Percentiles rank a stretch among this genome's conserved stretches.
Evolutionary conservation across 2,113 vertebrate species (phyloP).

Genomic region (Ptychochromis oligacanthus): DNA sequence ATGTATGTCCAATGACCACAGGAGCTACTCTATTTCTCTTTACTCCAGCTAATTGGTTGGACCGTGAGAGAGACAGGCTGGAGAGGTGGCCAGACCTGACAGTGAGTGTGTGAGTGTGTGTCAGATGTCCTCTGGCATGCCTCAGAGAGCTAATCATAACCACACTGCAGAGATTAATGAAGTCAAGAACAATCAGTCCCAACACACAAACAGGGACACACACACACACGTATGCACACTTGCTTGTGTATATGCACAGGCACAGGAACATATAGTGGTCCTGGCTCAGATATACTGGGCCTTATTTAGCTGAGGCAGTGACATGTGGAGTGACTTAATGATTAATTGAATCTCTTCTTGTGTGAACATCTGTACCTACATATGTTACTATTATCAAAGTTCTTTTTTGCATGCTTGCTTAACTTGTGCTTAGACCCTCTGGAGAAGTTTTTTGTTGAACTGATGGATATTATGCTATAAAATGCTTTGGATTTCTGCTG

Average conservation of each 20-base stretch:
- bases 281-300: constrained; percentile 62
- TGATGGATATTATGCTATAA: not conserved
- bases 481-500: not conserved
- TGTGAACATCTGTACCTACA: constrained; percentile 71
- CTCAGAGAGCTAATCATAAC: constrained; percentile 80
- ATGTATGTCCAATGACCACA: constrained; percentile 13
- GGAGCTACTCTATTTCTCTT: constrained; percentile 45
- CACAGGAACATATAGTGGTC: constrained; percentile 44
- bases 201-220: constrained; percentile 71
- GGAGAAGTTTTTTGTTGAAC: not conserved
- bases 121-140: constrained; percentile 76
- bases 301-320: constrained; percentile 56
- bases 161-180: constrained; percentile 81
- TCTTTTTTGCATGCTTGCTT: constrained; percentile 30
- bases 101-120: constrained; percentile 60
- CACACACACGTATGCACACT: constrained; percentile 29
- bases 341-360: constrained; percentile 62
- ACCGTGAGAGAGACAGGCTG: constrained; percentile 56
- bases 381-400: constrained; percentile 60
- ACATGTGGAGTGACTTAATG: constrained; percentile 63
- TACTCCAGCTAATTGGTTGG: constrained; percentile 65
- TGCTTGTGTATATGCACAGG: constrained; percentile 19
- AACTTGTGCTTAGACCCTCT: constrained; percentile 24
- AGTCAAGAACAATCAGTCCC: constrained; percentile 79
- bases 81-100: constrained; percentile 69